Base-by-base conservation (phyloP, 1,140 invertebrate genomes). In the Brachionus calyciflorus region DNA sequence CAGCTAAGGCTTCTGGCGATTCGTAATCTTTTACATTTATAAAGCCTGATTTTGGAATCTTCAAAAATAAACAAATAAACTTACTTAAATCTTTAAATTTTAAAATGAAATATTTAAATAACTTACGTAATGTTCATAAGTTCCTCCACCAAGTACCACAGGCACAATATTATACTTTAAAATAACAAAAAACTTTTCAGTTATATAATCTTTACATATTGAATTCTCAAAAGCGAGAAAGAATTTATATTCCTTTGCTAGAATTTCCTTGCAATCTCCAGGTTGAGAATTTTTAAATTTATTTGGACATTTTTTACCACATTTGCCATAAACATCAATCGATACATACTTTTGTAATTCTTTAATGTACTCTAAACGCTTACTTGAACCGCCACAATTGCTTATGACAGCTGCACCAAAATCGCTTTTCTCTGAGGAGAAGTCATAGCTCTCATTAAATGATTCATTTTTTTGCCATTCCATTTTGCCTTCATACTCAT, bases 151-250 rank as follows among this genome's bases (percentile, higher is more conserved):
- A 63, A 63, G 49, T 10, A 79, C 78, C 6, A 79, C 60, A 21
- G 78, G 78, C 12, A 79, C 65, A 9, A 79, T 46, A 40, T 37
- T 21, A 53, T 51, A 33, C 48, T 55, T 26, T 6, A 79, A 30
- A 12, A 48, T 37, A n/a, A n/a, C 21, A 46, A 48, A 79, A 48
- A 78, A 76, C 30, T 79, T 79, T 57, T 79, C 78, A 17, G 78
- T 78, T 10, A 78, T 53, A 53, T 79, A 79, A 65, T 76, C 69
- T 9, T 53, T 37, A 65, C 78, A 79, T 0, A 78, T 4, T 0
- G 41, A 37, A 65, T 79, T 79, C 55, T 79, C 78, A 12, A 78
- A 78, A 19, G 78, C 77, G 10, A 79, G 60, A 69, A 76, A 79
- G 26, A 79, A 79, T 76, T 77, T 46, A 40, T 65, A 63, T 30